Evolutionary conservation across 2,888 invertebrate genomes (phyloP), one percentile per base, ranked within the genome.

Genomic region (Heliconius ethilla): DNA sequence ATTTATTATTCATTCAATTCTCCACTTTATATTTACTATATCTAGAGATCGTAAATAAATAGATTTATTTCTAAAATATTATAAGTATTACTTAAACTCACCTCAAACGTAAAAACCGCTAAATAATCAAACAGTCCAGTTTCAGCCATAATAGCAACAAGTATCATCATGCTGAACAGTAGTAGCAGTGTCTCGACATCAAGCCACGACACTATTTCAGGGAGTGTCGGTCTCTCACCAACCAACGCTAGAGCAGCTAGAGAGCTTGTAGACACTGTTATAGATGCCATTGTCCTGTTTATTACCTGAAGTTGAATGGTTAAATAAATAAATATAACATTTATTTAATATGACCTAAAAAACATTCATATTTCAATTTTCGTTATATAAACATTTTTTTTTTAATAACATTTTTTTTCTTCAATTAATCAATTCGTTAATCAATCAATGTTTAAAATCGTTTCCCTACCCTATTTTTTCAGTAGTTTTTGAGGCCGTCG

Each of bases 161-260:
- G 92, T 5, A 98, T 95, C 98, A 98, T 98, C 98, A 98, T 98
- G 72, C 98, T 97, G 89, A 98, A 97, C 1, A 98, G 94, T 27
- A 98, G 89, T 18, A 97, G 93, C 2, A 98, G 88, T 0, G 98
- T 97, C 86, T 98, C 98, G 83, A 97, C 95, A 84, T 98, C 98
- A 84, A 98, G 96, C 98, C 98, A 98, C 7, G 97, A 96, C 11
- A 98, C 95, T 67, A 98, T 95, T 89, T 97, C 97, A 0, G 95
- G 92, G 87, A 98, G 95, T 0, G 96, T 95, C 0, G 98, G 98
- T 76, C 98, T 95, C 92, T 97, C 96, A 78, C 97, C 96, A 27
- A 97, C 91, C 0, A 95, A 91, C 0, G 98, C 96, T 70, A 98
- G 89, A 1, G 97, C 96, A 0, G 97, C 97, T 22, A 98, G 93